Evolutionary conservation across 2,113 vertebrate genomes (phyloP).

Genomic region (Cyprinodon brontotheroides): DNA sequence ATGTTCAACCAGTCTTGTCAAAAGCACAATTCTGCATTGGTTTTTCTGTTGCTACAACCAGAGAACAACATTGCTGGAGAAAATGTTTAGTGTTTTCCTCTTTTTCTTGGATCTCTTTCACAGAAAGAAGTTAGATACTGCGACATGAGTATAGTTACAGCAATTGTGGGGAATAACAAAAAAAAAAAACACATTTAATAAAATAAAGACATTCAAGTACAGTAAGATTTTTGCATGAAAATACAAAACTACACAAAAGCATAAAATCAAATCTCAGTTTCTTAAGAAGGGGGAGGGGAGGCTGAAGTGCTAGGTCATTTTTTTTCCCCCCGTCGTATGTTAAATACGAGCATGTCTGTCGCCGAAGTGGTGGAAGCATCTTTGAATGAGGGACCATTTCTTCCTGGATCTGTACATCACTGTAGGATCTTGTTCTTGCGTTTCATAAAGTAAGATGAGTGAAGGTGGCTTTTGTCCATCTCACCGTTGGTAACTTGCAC

Average conservation of each 20-base stretch:
- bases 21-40: slow-evolving; percentile 76
- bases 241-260: slow-evolving; percentile 99
- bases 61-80: slow-evolving; percentile 96
- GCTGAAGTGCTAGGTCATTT: slow-evolving; percentile 96
- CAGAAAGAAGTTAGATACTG: slow-evolving; percentile 99
- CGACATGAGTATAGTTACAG: slow-evolving; percentile 99
- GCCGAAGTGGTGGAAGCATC: slow-evolving; percentile 89
- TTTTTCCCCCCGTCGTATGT: slow-evolving; percentile 69
- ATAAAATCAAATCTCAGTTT: slow-evolving; percentile 97
- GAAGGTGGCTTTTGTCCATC: slow-evolving; percentile 36
- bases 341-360: slow-evolving; percentile 88
- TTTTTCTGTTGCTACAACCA: slow-evolving; percentile 69
- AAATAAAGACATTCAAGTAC: slow-evolving; percentile 99
- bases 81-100: slow-evolving; percentile 91
- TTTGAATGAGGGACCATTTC: slow-evolving; percentile 61
- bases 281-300: slow-evolving; percentile 81
- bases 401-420: slow-evolving; percentile 87
- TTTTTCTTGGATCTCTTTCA: slow-evolving; percentile 92
- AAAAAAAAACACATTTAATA: slow-evolving; percentile 78
- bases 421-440: slow-evolving; percentile 82
- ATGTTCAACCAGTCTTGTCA: slow-evolving; percentile 65
- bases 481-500: slow-evolving; percentile 79
- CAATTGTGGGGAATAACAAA: slow-evolving; percentile 96
- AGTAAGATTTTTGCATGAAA: slow-evolving; percentile 98
- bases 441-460: slow-evolving; percentile 65